Evolutionary conservation across 2,888 invertebrate species (phyloP).

Genomic region (Eristalinus aeneus): DNA sequence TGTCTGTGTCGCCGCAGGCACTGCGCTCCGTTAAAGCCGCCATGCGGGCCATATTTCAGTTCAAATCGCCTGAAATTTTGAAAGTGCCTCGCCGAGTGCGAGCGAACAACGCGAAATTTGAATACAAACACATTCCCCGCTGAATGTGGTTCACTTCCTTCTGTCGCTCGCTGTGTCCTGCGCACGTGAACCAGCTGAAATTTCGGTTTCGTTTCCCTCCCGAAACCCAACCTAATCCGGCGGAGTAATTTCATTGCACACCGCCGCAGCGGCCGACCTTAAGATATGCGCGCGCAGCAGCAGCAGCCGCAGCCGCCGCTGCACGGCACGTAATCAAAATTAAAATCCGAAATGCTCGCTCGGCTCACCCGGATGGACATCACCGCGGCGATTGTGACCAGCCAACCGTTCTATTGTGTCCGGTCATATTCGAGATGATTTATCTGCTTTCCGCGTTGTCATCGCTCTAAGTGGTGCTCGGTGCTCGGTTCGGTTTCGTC

Average conservation of each 20-base stretch:
- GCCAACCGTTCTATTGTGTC: slow-evolving; percentile 63
- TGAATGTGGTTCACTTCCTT: slow-evolving; percentile 48
- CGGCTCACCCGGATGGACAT: neutral
- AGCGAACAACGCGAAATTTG: slow-evolving; percentile 54
- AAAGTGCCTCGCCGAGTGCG: slow-evolving; percentile 31
- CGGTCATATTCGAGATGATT: slow-evolving; percentile 57
- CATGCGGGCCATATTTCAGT: slow-evolving; percentile 32
- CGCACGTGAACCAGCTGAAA: slow-evolving; percentile 23
- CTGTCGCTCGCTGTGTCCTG: neutral
- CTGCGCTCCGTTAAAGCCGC: slow-evolving; percentile 35
- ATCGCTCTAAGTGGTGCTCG: slow-evolving; percentile 31
- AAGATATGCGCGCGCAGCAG: slow-evolving; percentile 55
- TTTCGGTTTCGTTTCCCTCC: slow-evolving; percentile 20
- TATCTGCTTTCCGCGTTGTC: slow-evolving; percentile 64
- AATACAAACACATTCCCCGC: slow-evolving; percentile 3
- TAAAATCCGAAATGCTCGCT: slow-evolving; percentile 42
- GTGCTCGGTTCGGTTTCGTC: too few species aligned
- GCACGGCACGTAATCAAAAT: slow-evolving; percentile 56
- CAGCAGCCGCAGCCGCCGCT: slow-evolving; percentile 25
- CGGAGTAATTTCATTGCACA: slow-evolving; percentile 38
- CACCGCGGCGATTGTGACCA: slow-evolving; percentile 28
- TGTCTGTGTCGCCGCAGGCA: slow-evolving; percentile 25
- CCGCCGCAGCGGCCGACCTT: slow-evolving; percentile 22
- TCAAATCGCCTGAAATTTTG: slow-evolving; percentile 29
- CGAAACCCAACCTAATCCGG: slow-evolving; percentile 32